Evolutionary conservation across 2,113 vertebrate species (phyloP).

Genomic region (Rhinolophus ferrumequinum): DNA sequence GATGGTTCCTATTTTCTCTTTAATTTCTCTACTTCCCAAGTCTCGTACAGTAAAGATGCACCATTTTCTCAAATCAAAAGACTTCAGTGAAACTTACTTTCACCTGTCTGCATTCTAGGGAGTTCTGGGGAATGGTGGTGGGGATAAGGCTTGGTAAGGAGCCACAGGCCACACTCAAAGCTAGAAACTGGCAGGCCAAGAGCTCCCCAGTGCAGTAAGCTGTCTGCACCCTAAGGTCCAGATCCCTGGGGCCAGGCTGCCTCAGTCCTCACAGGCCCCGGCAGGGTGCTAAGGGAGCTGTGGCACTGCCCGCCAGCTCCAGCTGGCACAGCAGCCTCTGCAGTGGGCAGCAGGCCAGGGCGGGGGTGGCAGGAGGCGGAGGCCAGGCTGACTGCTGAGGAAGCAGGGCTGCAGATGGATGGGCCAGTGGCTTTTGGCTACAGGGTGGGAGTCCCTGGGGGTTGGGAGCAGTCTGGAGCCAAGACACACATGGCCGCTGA

Average conservation of each 20-base stretch:
- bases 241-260: not conserved
- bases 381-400: slow-evolving; percentile 36
- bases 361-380: slow-evolving; percentile 17
- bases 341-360: slow-evolving; percentile 72
- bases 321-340: slow-evolving; percentile 62
- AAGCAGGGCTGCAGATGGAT: not conserved
- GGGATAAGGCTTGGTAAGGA: not conserved
- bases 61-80: not conserved
- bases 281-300: slow-evolving; percentile 17
- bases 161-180: not conserved
- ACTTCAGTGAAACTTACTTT: not conserved
- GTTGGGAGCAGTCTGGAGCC: not conserved
- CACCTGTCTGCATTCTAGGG: not conserved
- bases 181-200: not conserved
- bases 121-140: not conserved
- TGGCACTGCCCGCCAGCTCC: not conserved
- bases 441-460: not conserved
- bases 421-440: not conserved
- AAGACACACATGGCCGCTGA: not conserved
- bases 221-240: not conserved
- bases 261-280: not conserved
- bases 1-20: not conserved
- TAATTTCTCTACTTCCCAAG: not conserved
- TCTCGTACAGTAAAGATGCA: not conserved
- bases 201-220: not conserved